phyloP scores from a whole-genome alignment of 2,113 vertebrate genomes.

The Anhinga rufa region DNA sequence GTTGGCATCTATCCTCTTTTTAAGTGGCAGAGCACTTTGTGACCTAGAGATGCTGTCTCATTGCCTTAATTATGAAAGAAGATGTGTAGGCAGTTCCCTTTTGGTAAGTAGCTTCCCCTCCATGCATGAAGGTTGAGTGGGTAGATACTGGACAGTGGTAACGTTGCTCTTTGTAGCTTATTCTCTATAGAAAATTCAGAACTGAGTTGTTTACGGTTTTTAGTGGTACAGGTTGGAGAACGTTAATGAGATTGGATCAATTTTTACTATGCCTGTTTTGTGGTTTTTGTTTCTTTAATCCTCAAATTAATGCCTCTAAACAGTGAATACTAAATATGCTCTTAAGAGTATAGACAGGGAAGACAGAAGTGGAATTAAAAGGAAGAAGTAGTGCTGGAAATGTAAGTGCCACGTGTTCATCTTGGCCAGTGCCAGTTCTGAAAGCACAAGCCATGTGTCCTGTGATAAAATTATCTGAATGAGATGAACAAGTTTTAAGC shows the following conservation, averaged over 20 bases:
- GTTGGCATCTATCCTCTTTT: background rate
- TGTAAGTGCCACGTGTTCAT: background rate
- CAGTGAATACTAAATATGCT: background rate
- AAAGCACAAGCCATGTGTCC: fast-evolving
- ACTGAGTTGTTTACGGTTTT: background rate
- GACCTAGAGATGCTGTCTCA: background rate
- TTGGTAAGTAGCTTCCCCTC: background rate
- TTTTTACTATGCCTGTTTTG: background rate
- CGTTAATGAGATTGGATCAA: background rate
- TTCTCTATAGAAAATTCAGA: background rate
- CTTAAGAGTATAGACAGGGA: background rate
- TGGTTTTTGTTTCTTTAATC: background rate
- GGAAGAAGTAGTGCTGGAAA: background rate
- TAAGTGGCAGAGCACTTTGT: background rate
- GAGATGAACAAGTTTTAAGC: background rate
- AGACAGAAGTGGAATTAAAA: background rate
- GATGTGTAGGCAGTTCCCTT: background rate
- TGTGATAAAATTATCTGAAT: background rate
- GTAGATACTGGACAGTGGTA: background rate
- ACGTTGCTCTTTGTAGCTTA: background rate
- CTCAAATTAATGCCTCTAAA: background rate
- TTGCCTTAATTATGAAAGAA: background rate
- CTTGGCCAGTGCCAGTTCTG: background rate
- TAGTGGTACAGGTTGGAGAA: background rate
- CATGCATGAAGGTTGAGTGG: background rate